Conservation (phyloP, 2,888 invertebrate genomes). For the Melitaea athalia region DNA sequence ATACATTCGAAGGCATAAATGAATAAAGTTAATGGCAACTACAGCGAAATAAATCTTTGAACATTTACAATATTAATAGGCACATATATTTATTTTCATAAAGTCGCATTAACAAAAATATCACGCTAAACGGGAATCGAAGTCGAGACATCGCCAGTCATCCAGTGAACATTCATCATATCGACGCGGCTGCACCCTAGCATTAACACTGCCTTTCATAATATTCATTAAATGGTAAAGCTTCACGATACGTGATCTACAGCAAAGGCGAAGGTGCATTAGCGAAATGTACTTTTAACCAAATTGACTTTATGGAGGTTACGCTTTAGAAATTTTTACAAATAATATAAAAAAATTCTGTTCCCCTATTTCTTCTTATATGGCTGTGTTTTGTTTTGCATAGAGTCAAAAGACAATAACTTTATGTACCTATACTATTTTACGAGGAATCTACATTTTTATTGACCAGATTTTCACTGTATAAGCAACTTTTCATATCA, state of each 20-base stretch:
- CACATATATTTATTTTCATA: constrained; percentile 19
- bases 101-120: constrained; percentile 47
- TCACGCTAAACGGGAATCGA: constrained; percentile 66
- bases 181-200: constrained; percentile 70
- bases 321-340: constrained; percentile 16
- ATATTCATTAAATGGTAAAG: constrained; percentile 79
- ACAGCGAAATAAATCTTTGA: background rate
- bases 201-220: constrained; percentile 64
- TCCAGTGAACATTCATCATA: constrained; percentile 72
- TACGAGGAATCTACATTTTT: no score
- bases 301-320: constrained; percentile 32
- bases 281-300: constrained; percentile 38
- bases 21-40: background rate
- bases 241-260: constrained; percentile 59
- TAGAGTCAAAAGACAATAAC: background rate
- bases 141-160: constrained; percentile 68
- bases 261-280: constrained; percentile 38
- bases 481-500: no score
- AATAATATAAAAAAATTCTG: constrained; percentile 17
- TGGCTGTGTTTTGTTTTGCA: background rate
- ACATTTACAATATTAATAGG: constrained; percentile 9
- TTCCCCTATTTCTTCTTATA: background rate
- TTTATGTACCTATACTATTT: no score
- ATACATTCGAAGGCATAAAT: background rate
- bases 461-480: no score